phyloP scores from a whole-genome alignment of 2,113 vertebrate genomes.

The Blennius ocellaris region DNA sequence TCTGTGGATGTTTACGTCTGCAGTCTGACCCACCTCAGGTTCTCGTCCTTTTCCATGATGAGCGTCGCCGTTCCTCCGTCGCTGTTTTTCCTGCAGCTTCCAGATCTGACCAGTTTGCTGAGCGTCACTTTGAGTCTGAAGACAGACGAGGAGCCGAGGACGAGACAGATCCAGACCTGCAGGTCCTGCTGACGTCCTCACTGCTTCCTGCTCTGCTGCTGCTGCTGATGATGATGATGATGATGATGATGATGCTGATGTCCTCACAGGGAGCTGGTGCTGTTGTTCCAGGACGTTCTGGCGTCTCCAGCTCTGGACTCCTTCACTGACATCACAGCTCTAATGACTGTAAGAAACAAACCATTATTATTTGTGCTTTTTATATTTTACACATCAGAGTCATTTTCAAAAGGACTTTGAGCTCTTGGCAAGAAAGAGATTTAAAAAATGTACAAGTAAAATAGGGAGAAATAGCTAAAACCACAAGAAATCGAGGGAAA shows the following conservation, averaged over 20 bases:
- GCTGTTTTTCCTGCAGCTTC: slow-evolving; percentile 85
- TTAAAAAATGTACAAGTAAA: no score
- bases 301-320: slow-evolving; percentile 86
- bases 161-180: slow-evolving; percentile 86
- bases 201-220: no score
- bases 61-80: slow-evolving; percentile 68
- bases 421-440: no score
- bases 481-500: no score
- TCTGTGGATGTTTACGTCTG: no score
- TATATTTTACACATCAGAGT: no score
- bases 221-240: no score
- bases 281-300: slow-evolving; percentile 84
- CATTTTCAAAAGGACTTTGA: no score
- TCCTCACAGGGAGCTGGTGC: slow-evolving; percentile 83
- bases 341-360: slow-evolving; percentile 88
- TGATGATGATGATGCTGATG: no score
- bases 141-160: slow-evolving; percentile 77
- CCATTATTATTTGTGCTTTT: no score
- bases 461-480: no score
- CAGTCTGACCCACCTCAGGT: no score
- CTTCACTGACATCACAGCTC: slow-evolving; percentile 83
- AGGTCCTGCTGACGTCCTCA: slow-evolving; percentile 75
- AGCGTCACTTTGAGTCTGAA: slow-evolving; percentile 77
- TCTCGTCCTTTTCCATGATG: slow-evolving; percentile 50
- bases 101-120: slow-evolving; percentile 85